These are phyloP conservation scores for Maniola hyperantus DNA, from an alignment of 2,888 invertebrate species.

Conservation along the genomic window DNA sequence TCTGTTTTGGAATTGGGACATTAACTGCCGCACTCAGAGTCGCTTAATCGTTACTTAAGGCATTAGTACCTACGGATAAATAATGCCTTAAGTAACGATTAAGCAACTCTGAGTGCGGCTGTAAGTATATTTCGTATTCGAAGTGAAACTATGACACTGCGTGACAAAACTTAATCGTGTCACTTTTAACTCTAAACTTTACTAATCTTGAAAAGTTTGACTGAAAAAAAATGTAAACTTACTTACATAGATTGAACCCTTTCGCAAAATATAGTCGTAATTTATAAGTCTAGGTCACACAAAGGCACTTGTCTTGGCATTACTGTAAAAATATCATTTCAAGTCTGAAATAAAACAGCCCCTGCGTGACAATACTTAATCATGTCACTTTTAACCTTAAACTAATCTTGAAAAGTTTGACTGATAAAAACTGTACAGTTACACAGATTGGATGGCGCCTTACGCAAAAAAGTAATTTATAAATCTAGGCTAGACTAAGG, in stretches of 20 bases:
- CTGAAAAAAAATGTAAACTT: background rate
- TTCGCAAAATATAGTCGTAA: background rate
- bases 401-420: background rate
- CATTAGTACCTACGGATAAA: too few species aligned
- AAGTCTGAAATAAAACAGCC: background rate
- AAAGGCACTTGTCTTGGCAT: background rate
- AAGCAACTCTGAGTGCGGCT: too few species aligned
- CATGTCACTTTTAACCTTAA: background rate
- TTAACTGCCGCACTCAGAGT: too few species aligned
- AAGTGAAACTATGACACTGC: too few species aligned
- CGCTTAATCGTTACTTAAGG: too few species aligned
- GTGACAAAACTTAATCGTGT: background rate
- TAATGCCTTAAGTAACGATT: too few species aligned
- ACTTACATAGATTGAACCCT: background rate
- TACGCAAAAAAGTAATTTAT: background rate
- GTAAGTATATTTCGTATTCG: too few species aligned
- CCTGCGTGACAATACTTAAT: background rate
- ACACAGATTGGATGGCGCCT: background rate
- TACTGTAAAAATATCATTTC: background rate
- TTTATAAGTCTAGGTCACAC: background rate
- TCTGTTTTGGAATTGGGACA: background rate
- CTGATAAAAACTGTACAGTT: background rate
- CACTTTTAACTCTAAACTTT: background rate
- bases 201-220: constrained; percentile 1
- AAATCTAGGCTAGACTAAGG: background rate